Conservation (phyloP, 2,797 vertebrate species). For the Mormyrus hasselquistii region DNA sequence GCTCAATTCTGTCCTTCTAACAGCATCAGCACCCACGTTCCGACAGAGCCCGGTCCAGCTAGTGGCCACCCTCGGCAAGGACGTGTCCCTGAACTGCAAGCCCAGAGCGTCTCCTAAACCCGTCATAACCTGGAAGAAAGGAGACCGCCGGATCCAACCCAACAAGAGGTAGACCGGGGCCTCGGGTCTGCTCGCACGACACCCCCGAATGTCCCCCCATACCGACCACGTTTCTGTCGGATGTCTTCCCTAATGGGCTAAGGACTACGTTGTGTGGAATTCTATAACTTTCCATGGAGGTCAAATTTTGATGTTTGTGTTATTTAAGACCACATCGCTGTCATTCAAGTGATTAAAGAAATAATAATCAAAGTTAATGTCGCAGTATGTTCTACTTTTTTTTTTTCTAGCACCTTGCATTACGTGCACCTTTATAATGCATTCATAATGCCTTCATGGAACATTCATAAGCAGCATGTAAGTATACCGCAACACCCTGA, state of each 20-base stretch:
- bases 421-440: not conserved
- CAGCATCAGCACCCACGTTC: slow-evolving; percentile 84
- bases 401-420: too few species aligned
- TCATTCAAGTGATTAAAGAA: not conserved
- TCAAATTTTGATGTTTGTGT: not conserved
- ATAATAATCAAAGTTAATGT: not conserved
- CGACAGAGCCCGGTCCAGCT: slow-evolving; percentile 70
- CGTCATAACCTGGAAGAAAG: slow-evolving; percentile 81
- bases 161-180: slow-evolving; percentile 73
- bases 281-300: not conserved
- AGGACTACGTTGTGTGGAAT: not conserved
- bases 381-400: not conserved
- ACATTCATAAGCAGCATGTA: not conserved
- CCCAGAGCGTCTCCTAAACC: slow-evolving; percentile 87
- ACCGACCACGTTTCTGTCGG: not conserved
- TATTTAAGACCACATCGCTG: not conserved
- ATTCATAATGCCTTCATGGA: not conserved
- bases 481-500: not conserved
- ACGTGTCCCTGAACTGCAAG: slow-evolving; percentile 80
- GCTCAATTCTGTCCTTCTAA: slow-evolving; percentile 24
- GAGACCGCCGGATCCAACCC: slow-evolving; percentile 60
- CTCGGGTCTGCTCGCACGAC: not conserved
- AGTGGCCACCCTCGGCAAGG: slow-evolving; percentile 80
- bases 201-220: not conserved
- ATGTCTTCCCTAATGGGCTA: not conserved